Base-by-base conservation (phyloP, 2,797 vertebrate genomes). In the Borostomias antarcticus region DNA sequence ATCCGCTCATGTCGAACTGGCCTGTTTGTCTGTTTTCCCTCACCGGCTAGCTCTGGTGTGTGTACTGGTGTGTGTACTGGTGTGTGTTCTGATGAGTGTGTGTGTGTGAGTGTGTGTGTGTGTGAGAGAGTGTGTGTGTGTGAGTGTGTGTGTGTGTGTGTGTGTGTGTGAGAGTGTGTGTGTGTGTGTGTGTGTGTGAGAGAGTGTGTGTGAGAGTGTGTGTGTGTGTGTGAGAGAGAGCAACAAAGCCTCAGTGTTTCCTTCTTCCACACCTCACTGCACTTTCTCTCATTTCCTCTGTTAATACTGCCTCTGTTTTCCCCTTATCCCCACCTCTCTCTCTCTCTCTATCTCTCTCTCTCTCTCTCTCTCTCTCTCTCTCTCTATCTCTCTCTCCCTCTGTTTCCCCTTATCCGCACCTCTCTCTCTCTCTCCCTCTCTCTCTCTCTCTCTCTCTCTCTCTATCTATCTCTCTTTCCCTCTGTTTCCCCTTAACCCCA, bases 321-420 rank as follows among this genome's bases (percentile, higher is more conserved):
- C 21, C 13, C 17, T 15, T 13, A 15, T n/a, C n/a, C n/a, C n/a
- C n/a, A n/a, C n/a, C n/a, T 47, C 28, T 29, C 17, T 45, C 4
- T 5, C 19, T 30, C 28, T 19, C 10, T 19, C 43, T 40, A 26
- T n/a, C 23, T 52, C n/a, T 19, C 1, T 45, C 21, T 53, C 50
- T 48, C 11, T 48, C 37, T 64, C 19, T 47, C 28, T 70, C 25
- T 57, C n/a, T 13, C 25, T 50, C 5, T 64, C 23, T 57, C 15
- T 61, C 50, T 25, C 37, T 59, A 13, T 52, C 51, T 40, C 45
- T 68, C 32, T 69, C n/a, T 58, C 60, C 26, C 64, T 64, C 58
- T 43, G 54, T 30, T 47, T 21, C 37, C 19, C 4, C 13, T 15
- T 2, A 7, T n/a, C 7, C 17, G 6, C 23, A 6, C 7, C 15